Base-by-base conservation (phyloP, 2,888 invertebrate genomes). In the Callyntrura guangdongensis region DNA sequence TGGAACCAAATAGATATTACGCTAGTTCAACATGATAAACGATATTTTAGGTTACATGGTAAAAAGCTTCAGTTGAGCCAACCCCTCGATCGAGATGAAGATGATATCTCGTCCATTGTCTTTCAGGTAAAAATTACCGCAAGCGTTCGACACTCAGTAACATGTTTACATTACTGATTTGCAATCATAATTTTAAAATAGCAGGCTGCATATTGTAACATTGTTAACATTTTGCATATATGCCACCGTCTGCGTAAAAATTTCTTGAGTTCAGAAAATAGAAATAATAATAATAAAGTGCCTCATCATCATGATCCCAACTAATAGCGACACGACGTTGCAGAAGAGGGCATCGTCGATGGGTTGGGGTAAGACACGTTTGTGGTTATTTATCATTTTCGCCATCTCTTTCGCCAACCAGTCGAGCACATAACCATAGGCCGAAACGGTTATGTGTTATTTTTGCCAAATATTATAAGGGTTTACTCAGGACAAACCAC, bases 61-160 rank as follows among this genome's bases (percentile, higher is more conserved):
- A 98, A 98, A 95, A 96, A 96, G 91, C 95, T 98, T 82, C 97
- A 97, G 94, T 96, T 98, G 84, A 95, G 98, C 86, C 96, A 97
- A 93, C 98, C 98, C 0, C 95, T 98, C 81, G 98, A 98, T 95
- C 96, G 98, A 94, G 98, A 98, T 95, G 97, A 96, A 86, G 97
- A 97, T 94, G 98, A 97, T 94, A 95, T 98, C 88, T 98, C 98
- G 87, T 98, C 98, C 95, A 97, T 98, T 95, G 97, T 98, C 45
- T 98, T 98, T 95, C 98, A 98, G 97, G 98, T 98, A 95, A 95
- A 36, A 95, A 25, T 79, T 79, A 25, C 22, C 47, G 53, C 25
- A 56, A 77, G 14, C 49, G 53, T n/a, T 79, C 12, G 9, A 79
- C 36, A 56, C 47, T 17, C 9, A 1, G 45, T 20, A 72, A 72